phyloP scores from a whole-genome alignment of 2,797 vertebrate genomes.

The Serranus cabrilla region DNA sequence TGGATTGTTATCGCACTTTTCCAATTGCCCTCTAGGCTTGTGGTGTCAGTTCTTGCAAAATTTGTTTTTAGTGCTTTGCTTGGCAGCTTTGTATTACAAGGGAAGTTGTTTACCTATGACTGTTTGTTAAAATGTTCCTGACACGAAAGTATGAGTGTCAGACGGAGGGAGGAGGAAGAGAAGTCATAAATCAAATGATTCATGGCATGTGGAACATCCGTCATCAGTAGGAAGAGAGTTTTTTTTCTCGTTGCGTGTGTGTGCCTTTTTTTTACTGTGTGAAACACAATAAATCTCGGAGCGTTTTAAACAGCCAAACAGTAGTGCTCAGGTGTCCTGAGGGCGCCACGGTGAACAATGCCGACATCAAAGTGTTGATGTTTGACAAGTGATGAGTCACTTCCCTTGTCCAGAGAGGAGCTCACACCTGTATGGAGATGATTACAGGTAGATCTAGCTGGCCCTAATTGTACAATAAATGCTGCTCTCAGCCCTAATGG shows the following conservation, averaged over 20 bases:
- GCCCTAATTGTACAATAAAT: constrained; percentile 98
- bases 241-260: constrained; percentile 47
- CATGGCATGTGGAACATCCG: constrained; percentile 82
- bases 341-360: constrained; percentile 82
- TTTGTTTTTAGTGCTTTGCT: constrained; percentile 72
- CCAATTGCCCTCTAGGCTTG: constrained; percentile 72
- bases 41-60: constrained; percentile 66
- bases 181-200: constrained; percentile 83
- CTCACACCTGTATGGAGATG: constrained; percentile 95
- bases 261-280: constrained; percentile 63
- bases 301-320: constrained; percentile 75
- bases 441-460: constrained; percentile 95
- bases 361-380: constrained; percentile 86
- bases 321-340: constrained; percentile 81
- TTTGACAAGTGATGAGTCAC: constrained; percentile 91
- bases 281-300: constrained; percentile 87
- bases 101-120: constrained; percentile 82
- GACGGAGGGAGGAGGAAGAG: constrained; percentile 68
- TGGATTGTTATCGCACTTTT: constrained; percentile 74
- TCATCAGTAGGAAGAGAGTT: constrained; percentile 78
- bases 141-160: constrained; percentile 80
- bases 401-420: constrained; percentile 90
- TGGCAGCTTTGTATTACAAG: constrained; percentile 74
- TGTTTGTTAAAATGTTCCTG: constrained; percentile 80
- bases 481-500: constrained; percentile 93